These are phyloP conservation scores for Drosophila mercatorum DNA, from an alignment of 2,888 invertebrate genomes.

Conservation along the genomic window DNA sequence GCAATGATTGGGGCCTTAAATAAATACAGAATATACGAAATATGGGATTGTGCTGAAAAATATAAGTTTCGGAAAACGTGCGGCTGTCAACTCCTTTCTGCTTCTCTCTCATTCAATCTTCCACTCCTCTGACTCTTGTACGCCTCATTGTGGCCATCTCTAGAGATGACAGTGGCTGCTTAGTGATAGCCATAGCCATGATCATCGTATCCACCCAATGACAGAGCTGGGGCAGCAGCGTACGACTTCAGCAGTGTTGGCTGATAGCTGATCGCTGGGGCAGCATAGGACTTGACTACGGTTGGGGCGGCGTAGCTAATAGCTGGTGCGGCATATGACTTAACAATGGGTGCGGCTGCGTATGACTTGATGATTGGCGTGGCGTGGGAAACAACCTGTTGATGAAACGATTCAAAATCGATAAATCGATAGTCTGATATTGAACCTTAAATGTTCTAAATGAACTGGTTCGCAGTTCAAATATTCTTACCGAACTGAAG, in stretches of 20 bases:
- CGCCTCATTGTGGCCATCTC: conserved; percentile 22
- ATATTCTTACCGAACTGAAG: conserved; percentile 85
- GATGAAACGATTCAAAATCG: background rate
- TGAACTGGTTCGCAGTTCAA: background rate
- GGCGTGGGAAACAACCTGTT: conserved; percentile 76
- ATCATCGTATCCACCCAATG: conserved; percentile 60
- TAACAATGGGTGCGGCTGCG: conserved; percentile 54
- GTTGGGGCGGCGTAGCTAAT: conserved; percentile 67
- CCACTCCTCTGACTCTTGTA: background rate
- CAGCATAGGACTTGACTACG: conserved; percentile 70
- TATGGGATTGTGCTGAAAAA: conserved; percentile 35
- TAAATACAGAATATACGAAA: conserved; percentile 63
- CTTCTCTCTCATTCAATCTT: conserved; percentile 1
- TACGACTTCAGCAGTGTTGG: conserved; percentile 65
- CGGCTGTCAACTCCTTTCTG: conserved; percentile 42
- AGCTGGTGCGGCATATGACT: conserved; percentile 71
- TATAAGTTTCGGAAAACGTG: conserved; percentile 56
- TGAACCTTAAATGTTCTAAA: background rate
- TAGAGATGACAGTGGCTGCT: conserved; percentile 8
- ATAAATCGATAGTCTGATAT: background rate
- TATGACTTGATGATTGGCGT: conserved; percentile 73
- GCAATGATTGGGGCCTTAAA: conserved; percentile 66
- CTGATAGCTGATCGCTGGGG: conserved; percentile 74
- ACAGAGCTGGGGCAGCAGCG: conserved; percentile 60
- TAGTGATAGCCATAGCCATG: conserved; percentile 71